These are phyloP conservation scores for Callimorpha dominula DNA, from an alignment of 2,888 invertebrate species.

Conservation along the genomic window DNA sequence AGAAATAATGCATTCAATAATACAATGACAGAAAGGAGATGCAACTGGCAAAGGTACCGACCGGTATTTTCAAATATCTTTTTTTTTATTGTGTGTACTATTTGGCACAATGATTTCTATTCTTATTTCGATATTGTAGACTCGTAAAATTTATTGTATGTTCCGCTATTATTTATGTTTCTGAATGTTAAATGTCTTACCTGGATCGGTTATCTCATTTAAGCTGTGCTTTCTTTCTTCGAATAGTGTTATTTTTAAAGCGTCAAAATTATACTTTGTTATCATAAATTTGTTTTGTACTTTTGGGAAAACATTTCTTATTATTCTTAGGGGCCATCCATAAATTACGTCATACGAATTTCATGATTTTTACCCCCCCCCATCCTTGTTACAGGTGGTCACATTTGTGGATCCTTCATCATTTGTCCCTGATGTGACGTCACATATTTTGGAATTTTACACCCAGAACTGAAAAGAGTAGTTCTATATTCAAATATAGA, in stretches of 20 bases:
- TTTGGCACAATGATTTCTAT: neutral
- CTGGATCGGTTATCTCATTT: neutral
- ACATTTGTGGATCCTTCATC: no score
- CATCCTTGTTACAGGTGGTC: no score
- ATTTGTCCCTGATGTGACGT: no score
- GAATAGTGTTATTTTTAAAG: neutral
- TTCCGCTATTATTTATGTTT: neutral
- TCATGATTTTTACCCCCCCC: no score
- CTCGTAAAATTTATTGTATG: neutral
- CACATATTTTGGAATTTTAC: no score
- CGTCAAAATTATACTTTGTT: no score
- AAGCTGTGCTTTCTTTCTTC: neutral
- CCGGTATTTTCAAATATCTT: constrained; percentile 5
- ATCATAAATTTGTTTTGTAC: no score
- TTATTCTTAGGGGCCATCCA: no score
- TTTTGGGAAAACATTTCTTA: no score
- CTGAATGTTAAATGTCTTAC: neutral
- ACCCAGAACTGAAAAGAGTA: no score
- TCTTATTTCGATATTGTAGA: neutral
- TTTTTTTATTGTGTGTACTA: neutral
- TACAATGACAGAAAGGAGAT: constrained; percentile 27
- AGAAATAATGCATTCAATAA: constrained; percentile 14
- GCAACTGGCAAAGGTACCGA: constrained; percentile 24
- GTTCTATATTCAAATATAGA: no score
- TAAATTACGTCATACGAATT: no score